Percentiles rank a stretch among this genome's conserved stretches.
These are phyloP conservation scores for Rhipidura dahli DNA, from an alignment of 2,113 vertebrate species.

Conservation along the genomic window DNA sequence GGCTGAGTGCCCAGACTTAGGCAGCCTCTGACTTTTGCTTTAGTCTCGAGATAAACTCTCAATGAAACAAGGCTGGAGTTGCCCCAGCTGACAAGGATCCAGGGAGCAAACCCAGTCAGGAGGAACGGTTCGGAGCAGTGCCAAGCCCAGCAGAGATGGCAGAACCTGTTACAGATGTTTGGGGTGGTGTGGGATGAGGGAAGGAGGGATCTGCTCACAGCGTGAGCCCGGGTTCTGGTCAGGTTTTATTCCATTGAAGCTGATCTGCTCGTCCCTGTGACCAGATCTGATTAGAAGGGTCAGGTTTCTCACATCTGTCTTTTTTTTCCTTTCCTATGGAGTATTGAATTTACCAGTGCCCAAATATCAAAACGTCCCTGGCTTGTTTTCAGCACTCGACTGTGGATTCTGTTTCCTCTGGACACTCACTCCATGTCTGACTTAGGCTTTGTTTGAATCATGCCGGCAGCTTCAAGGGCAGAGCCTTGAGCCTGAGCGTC, in stretches of 20 bases:
- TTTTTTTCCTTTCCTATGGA: not conserved
- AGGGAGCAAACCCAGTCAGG: conserved; percentile 38
- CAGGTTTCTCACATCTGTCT: not conserved
- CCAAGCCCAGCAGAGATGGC: conserved; percentile 18
- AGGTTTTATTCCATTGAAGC: not conserved
- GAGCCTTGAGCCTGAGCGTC: not conserved
- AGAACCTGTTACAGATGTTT: not conserved
- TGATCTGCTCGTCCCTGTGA: not conserved
- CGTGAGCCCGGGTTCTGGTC: rapidly evolving
- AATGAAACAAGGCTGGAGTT: conserved; percentile 44
- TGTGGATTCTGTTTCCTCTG: conserved; percentile 7
- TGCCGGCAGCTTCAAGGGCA: conserved; percentile 22
- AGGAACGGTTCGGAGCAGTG: not conserved
- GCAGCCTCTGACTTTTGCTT: conserved; percentile 54
- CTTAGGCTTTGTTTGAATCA: conserved; percentile 15
- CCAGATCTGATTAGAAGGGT: not conserved
- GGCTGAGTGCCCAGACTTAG: not conserved
- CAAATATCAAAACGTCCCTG: not conserved
- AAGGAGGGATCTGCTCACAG: not conserved
- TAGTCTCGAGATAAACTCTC: conserved; percentile 47
- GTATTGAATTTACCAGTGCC: not conserved
- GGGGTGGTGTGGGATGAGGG: not conserved
- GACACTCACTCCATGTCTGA: not conserved
- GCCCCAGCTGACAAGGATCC: conserved; percentile 13
- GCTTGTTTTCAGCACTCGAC: not conserved